Evolutionary conservation across 2,888 invertebrate species (phyloP), one percentile per base, ranked within the genome.

Genomic region (Frankliniella intonsa): DNA sequence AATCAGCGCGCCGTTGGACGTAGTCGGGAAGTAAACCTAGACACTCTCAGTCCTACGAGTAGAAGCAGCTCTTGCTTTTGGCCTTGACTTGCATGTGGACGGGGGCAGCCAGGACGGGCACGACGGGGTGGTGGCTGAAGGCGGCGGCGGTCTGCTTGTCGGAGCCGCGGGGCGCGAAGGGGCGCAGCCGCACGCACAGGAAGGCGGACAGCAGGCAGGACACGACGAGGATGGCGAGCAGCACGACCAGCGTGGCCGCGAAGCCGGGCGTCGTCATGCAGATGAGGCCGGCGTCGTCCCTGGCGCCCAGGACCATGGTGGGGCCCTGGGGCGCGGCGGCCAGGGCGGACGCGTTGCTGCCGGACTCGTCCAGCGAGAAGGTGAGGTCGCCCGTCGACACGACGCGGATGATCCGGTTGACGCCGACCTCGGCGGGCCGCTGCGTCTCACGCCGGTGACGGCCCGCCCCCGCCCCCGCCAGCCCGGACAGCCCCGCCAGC

Each of bases 191-290:
- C 80, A 96, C 90, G 88, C 95, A 97, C 25, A 97, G 90, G 86
- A 97, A 93, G 38, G 95, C 94, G 81, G 97, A 96, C 84, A 96
- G 91, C 55, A 95, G 90, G 87, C 96, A 97, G 14, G 97, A 96
- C 83, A 94, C 92, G 82, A 97, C 89, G 85, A 97, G 89, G 81
- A 97, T 94, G 82, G 93, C 94, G 83, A 97, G 90, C 49, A 97
- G 90, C 80, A 97, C 92, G 81, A 96, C 92, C 50, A 97, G 90
- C 50, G 96, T 95, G 55, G 95, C 94, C 69, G 96, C 94, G 86
- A 97, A 97, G 17, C 97, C 96, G n/a, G 96, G 94, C 8, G 96
- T 96, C 0, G 97, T 96, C 96, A 97, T 96, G 88, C 97, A 97
- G 84, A 97, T 96, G 84, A 96, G 89, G 38, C 92, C 92, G 65